phyloP scores from a whole-genome alignment of 2,113 vertebrate species.

The Brachyhypopomus gauderio region DNA sequence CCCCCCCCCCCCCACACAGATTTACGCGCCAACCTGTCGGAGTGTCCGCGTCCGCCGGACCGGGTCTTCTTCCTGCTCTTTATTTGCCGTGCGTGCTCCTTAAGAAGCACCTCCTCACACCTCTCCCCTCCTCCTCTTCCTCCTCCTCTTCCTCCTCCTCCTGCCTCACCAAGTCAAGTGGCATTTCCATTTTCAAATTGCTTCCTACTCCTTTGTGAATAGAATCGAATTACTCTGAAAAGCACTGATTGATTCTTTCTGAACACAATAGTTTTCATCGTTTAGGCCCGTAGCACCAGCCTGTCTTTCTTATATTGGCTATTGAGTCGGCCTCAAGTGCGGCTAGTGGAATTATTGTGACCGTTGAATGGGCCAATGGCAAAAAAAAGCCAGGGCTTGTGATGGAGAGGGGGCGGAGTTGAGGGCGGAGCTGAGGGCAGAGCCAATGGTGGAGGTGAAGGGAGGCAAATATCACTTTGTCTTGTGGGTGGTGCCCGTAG shows the following conservation, averaged over 20 bases:
- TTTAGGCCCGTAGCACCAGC: conserved; percentile 63
- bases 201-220: conserved; percentile 76
- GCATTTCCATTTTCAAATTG: conserved; percentile 79
- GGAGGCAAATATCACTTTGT: conserved; percentile 56
- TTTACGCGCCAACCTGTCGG: conserved; percentile 31
- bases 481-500: conserved; percentile 31
- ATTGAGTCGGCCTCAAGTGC: conserved; percentile 63
- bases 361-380: conserved; percentile 65
- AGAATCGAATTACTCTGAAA: conserved; percentile 76
- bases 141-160: conserved; percentile 49
- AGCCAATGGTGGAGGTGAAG: no score
- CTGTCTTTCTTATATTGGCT: conserved; percentile 61
- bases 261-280: conserved; percentile 75
- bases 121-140: conserved; percentile 36
- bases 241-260: conserved; percentile 77
- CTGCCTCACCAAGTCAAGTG: conserved; percentile 70
- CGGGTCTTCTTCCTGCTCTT: conserved; percentile 1
- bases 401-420: conserved; percentile 34
- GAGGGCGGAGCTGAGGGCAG: no score
- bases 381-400: conserved; percentile 48
- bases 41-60: conserved; percentile 7
- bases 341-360: conserved; percentile 68
- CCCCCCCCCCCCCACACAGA: no score
- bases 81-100: conserved; percentile 46
- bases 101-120: conserved; percentile 39